Conservation (phyloP, 2,113 vertebrate genomes). For the Dascyllus trimaculatus region DNA sequence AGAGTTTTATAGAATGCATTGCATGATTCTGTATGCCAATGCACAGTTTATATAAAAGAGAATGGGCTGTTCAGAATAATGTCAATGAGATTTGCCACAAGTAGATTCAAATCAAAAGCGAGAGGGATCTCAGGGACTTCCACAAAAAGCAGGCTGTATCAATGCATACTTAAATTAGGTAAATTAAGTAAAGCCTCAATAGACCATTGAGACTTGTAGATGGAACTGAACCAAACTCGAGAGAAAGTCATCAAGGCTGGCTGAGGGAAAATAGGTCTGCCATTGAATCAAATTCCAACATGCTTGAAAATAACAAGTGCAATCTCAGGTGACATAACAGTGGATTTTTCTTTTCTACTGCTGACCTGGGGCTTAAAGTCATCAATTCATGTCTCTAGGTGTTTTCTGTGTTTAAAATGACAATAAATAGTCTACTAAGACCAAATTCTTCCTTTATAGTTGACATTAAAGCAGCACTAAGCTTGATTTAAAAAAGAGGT, state of each 20-base stretch:
- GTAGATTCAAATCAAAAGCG: slow-evolving; percentile 12
- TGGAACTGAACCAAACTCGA: slow-evolving; percentile 3
- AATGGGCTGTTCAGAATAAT: neutral
- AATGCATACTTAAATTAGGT: neutral
- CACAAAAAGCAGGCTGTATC: neutral
- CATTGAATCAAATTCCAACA: too few relatives aligned
- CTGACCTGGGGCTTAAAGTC: too few relatives aligned
- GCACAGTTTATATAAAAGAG: neutral
- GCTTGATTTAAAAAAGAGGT: too few relatives aligned
- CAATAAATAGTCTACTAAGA: neutral
- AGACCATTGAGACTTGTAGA: neutral
- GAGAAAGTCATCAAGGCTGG: neutral
- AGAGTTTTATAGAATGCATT: neutral
- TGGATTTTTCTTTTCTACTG: too few relatives aligned
- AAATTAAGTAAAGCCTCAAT: neutral
- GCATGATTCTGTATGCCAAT: neutral
- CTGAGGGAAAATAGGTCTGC: neutral
- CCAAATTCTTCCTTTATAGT: neutral
- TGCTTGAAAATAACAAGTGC: too few relatives aligned
- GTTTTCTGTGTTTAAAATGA: too few relatives aligned
- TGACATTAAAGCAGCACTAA: too few relatives aligned
- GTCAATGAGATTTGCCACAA: neutral
- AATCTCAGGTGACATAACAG: neutral
- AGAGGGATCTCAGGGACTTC: neutral
- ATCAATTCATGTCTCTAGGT: too few relatives aligned